These are phyloP conservation scores for Melopsittacus undulatus DNA, from an alignment of 2,797 vertebrate genomes.

Conservation along the genomic window DNA sequence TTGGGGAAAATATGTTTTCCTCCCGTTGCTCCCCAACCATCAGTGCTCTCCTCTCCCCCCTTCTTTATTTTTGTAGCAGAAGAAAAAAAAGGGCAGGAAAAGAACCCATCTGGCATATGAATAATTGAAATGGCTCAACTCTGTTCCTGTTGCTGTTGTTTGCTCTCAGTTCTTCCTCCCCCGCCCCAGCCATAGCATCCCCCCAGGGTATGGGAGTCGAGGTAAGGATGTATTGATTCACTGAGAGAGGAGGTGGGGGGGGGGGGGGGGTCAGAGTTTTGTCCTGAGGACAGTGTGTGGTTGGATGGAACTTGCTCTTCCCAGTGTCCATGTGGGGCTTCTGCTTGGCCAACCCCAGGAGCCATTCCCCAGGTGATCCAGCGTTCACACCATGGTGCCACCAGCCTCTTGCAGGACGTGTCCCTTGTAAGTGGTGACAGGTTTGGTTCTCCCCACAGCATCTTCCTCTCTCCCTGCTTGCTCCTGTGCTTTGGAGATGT, in stretches of 20 bases:
- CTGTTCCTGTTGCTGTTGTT: constrained; percentile 98
- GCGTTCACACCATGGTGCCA: fast-evolving
- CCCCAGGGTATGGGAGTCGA: constrained; percentile 81
- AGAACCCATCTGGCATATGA: constrained; percentile 98
- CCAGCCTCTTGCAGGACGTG: fast-evolving
- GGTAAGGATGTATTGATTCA: constrained; percentile 64
- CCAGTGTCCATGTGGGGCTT: not conserved
- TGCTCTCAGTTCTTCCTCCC: constrained; percentile 81
- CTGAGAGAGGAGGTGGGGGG: not conserved
- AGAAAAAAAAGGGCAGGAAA: constrained; percentile 84
- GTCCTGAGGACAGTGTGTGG: not conserved
- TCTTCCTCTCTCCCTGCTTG: not conserved
- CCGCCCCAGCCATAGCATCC: constrained; percentile 78
- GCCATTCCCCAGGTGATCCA: not conserved
- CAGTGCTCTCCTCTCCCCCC: not conserved
- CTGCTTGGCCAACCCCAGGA: not conserved
- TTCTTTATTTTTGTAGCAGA: constrained; percentile 70
- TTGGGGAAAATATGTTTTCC: constrained; percentile 56
- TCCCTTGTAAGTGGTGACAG: fast-evolving
- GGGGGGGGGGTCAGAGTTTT: not conserved
- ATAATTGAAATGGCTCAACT: constrained; percentile 99
- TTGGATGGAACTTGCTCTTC: not conserved
- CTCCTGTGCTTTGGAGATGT: not conserved
- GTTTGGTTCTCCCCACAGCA: not conserved
- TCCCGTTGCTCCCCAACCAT: constrained; percentile 27